Base-by-base conservation (phyloP, 2,888 invertebrate genomes). In the Machimus rusticus region DNA sequence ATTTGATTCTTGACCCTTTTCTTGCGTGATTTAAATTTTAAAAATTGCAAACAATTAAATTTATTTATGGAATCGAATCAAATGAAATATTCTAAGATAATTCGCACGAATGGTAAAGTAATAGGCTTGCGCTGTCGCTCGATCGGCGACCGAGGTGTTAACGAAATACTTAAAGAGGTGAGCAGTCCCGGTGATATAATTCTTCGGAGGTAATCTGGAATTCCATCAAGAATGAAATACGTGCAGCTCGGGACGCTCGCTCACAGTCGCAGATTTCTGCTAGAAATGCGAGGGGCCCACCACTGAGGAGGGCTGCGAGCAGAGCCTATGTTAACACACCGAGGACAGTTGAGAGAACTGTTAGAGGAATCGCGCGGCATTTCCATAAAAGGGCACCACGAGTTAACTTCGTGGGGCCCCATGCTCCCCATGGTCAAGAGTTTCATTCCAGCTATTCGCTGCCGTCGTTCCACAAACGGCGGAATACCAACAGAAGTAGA, bases 331-430 rank as follows among this genome's bases (percentile, higher is more conserved):
- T 84, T 84, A 84, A 84, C 43, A 74, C 23, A 43, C 16, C 43
- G 74, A 84, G 74, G 84, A 84, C 84, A 84, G 84, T 84, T 84
- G 84, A 19, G 74, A 84, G 66, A 84, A 84, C 84, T 84, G 84
- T 84, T 84, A 84, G 84, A 74, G 74, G 51, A 34, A 37, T 74
- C 8, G 37, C 66, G 74, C 39, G 74, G 51, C 37, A 37, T 23
- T 74, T 84, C 66, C 84, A 43, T 74, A 74, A 84, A 84, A 84
- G 84, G 84, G 74, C 39, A 66, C 37, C 66, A 74, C 66, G 23
- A 74, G 84, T 74, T 74, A 74, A 74, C 84, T 84, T n/a, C n/a
- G n/a, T n/a, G n/a, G n/a, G 84, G 84, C 43, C 84, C 43, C 37
- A 82, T 82, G n/a, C 66, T 55, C 55, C 55, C 84, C 74, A 84